Conservation (phyloP, 1,140 invertebrate genomes). For the Macrobrachium rosenbergii region DNA sequence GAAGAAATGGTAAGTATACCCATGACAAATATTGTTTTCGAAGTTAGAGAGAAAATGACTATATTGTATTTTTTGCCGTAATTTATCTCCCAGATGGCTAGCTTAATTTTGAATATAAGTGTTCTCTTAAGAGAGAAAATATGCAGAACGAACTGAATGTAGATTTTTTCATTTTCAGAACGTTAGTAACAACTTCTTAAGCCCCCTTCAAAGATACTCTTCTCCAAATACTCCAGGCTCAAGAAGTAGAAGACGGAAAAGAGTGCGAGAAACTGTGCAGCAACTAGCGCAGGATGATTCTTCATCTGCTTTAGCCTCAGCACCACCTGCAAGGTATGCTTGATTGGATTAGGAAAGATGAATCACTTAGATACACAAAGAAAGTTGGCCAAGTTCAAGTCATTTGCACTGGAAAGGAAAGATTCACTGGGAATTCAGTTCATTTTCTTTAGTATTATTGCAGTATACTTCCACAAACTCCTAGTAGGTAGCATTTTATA, state of each 20-base stretch:
- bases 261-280: conserved; percentile 71
- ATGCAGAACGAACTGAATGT: background rate
- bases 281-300: conserved; percentile 70
- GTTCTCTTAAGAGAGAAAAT: background rate
- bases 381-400: no score
- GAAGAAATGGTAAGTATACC: conserved; percentile 49
- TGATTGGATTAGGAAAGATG: background rate
- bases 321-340: conserved; percentile 60
- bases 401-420: no score
- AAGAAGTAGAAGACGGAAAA: conserved; percentile 70
- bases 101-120: background rate
- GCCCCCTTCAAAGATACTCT: conserved; percentile 40
- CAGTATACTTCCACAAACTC: no score
- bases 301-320: conserved; percentile 66
- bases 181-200: conserved; percentile 29
- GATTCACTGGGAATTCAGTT: no score
- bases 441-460: no score
- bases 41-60: background rate
- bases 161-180: conserved; percentile 14
- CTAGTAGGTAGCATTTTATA: no score
- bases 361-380: background rate
- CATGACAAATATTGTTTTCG: conserved; percentile 5
- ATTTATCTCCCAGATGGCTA: no score
- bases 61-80: background rate
- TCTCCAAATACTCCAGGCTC: conserved; percentile 67